Base-by-base conservation (phyloP, 2,888 invertebrate genomes). In the Geophilus truncorum region DNA sequence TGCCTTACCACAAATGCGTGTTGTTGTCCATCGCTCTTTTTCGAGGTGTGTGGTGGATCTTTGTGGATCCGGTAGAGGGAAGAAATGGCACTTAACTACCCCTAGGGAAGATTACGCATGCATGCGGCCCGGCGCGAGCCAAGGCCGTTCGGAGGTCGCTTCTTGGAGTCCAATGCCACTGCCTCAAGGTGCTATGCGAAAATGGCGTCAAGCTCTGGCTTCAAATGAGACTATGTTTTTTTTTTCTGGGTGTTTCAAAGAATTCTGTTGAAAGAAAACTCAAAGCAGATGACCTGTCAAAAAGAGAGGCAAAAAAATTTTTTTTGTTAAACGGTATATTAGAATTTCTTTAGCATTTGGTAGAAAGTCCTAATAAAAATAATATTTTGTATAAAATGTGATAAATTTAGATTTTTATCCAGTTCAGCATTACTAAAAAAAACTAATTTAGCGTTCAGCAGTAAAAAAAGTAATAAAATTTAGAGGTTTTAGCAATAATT, bases 51-150 rank as follows among this genome's bases (percentile, higher is more conserved):
- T 62, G 62, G 21, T 62, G 62, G 28, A 25, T 62, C 28, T 62
- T 57, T 62, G 62, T 28, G 62, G 62, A 62, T 62, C 62, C 62
- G 62, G 62, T 62, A 62, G 62, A 62, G 62, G 23, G 62, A 62
- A 62, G 62, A 62, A 62, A 28, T 62, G 62, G 62, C 62, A 28
- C 62, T 15, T 25, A 25, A 62, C 62, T 62, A 62, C 62, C 62
- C 62, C 62, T 62, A 62, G 62, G 62, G 62, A 62, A 62, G 62
- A 62, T 62, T 62, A 62, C 62, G 62, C 62, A 62, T 62, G 62
- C 62, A 62, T 28, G 28, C 62, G 62, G 62, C 62, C 62, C 62
- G 62, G 62, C 62, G 62, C 62, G 62, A 62, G 62, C 62, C 62
- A 62, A 62, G 62, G 62, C 62, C 62, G 62, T 62, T 62, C 62